Base-by-base conservation (phyloP, 1,140 invertebrate species). In the Chionoecetes opilio region DNA sequence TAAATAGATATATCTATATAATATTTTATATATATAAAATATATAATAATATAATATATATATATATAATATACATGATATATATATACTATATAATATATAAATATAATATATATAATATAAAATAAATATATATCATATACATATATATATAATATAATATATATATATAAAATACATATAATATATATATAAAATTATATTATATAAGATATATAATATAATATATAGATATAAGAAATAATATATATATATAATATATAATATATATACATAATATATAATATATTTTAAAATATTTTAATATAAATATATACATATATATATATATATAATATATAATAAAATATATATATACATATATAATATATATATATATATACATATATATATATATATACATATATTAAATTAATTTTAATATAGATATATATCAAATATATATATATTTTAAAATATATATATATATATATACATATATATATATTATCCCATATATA, bases 61-160 rank as follows among this genome's bases (percentile, higher is more conserved):
- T 89, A 14, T 0, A 89, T n/a, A 34, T 14, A n/a, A 35, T 32
- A 38, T 0, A 2, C 8, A 34, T 37, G n/a, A 32, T 89, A 2
- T 89, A 35, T 89, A 35, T 6, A 38, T 89, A 38, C n/a, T 3
- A 38, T 35, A 35, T 89, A 35, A 11, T 89, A 38, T 89, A 6
- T 35, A 34, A 11, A 37, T 89, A 89, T 37, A 34, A 35, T 38
- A 11, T 89, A 35, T 35, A 89, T 89, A 84, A n/a, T n/a, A n/a
- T n/a, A n/a, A n/a, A n/a, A n/a, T 5, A 89, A 21, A 35, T 38
- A 35, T 35, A 35, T 35, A 89, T 89, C 35, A 89, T 89, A 5
- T 89, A 35, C 35, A 89, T 89, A 5, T 89, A 89, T 89, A 32
- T 35, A 9, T 5, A 89, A n/a, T n/a, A n/a, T n/a, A n/a, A n/a